phyloP scores from a whole-genome alignment of 30 jellyfish, hydroid and myxozoan species.

The Turritopsis rubra region DNA sequence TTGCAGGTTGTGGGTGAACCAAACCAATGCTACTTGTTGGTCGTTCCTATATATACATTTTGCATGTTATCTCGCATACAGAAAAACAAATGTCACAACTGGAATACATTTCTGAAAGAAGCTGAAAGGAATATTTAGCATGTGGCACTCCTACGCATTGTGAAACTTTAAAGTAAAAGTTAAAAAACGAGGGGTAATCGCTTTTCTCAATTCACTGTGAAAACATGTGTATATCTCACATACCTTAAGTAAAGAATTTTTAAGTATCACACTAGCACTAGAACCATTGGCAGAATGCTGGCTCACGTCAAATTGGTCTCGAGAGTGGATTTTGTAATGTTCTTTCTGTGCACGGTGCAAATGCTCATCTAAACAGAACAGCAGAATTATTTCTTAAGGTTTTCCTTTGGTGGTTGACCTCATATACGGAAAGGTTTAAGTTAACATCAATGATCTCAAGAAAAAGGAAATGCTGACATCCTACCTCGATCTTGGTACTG shows the following conservation, averaged over 20 bases:
- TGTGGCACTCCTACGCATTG: too few relatives aligned
- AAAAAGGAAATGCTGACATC: background rate
- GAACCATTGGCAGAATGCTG: background rate
- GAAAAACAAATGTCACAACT: background rate
- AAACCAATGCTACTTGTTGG: conserved; percentile 71
- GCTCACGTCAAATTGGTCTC: background rate
- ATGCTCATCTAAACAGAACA: conserved; percentile 1
- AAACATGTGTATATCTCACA: too few relatives aligned
- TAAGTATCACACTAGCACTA: background rate
- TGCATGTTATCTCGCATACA: too few relatives aligned
- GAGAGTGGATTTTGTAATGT: background rate
- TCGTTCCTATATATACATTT: conserved; percentile 29
- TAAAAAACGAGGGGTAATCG: too few relatives aligned
- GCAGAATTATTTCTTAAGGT: background rate
- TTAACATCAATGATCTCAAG: too few relatives aligned
- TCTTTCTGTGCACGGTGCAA: background rate
- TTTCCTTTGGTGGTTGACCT: too few relatives aligned
- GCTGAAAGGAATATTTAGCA: too few relatives aligned
- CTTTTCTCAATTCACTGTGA: too few relatives aligned
- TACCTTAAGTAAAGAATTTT: conserved; percentile 1
- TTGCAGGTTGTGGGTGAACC: conserved; percentile 88
- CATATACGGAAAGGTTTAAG: too few relatives aligned
- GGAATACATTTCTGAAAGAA: too few relatives aligned
- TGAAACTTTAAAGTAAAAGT: too few relatives aligned
- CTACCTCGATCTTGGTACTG: conserved; percentile 9